Base-by-base conservation (phyloP, 1,140 invertebrate genomes). In the Drosophila sechellia region DNA sequence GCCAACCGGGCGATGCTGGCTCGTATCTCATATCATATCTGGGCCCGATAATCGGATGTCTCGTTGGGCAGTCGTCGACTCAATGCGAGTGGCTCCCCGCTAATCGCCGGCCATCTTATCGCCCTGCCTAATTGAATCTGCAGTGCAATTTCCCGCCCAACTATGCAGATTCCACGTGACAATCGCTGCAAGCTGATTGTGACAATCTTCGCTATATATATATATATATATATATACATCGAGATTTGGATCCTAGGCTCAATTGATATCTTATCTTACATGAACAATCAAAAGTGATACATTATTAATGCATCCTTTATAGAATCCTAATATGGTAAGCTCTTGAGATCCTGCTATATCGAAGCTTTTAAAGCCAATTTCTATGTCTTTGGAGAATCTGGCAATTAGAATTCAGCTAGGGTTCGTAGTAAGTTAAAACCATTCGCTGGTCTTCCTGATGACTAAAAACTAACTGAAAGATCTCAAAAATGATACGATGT, bases 11-110 rank as follows among this genome's bases (percentile, higher is more conserved):
- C 60, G 45, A 75, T 58, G 46, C 55, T 60, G 53, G 60, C 64
- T 49, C 84, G 50, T 86, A 87, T 87, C 81, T 83, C 75, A 83
- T 57, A 59, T 66, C 83, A 78, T 86, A 89, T 86, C 84, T 40
- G 60, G 39, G 12, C 5, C 37, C 58, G 55, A 77, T 81, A 77
- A 80, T 77, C 78, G 52, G 59, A 79, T 80, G 71, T 69, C 63
- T 77, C 39, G 66, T 73, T 45, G 39, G 37, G 66, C 55, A 72
- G 58, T 65, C 63, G 59, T 49, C 34, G 43, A 64, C 34, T 53
- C 40, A 42, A 31, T 35, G 52, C 6, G 6, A 64, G 20, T 63
- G 40, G 60, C 22, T 22, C 6, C 25, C 58, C 37, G 11, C 37
- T 34, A 55, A 59, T 22, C 35, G 5, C 39, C 31, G 13, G 37